Evolutionary conservation across 2,113 vertebrate species (phyloP).

Genomic region (Daphoenositta chrysoptera): DNA sequence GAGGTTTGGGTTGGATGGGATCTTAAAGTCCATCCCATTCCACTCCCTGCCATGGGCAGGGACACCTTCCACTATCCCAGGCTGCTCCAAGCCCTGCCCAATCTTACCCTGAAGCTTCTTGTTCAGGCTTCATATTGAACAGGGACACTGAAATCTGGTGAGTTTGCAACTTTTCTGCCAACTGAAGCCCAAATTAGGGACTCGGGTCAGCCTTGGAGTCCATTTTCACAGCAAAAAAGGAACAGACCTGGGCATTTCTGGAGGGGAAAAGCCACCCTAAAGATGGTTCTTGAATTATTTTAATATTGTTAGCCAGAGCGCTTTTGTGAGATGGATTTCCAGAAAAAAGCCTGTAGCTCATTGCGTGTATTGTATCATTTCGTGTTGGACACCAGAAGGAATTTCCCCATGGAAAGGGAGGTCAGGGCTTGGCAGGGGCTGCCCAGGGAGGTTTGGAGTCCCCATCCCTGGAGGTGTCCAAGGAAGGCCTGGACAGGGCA

Average conservation of each 20-base stretch:
- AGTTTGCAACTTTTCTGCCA: background rate
- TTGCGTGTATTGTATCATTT: background rate
- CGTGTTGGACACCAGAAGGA: fast-evolving
- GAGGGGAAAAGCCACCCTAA: background rate
- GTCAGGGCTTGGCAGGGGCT: fast-evolving
- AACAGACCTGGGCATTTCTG: background rate
- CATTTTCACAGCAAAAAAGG: background rate
- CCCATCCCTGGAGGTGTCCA: background rate
- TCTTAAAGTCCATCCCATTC: background rate
- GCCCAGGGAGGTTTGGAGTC: background rate
- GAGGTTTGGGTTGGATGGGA: background rate
- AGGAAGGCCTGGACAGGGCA: fast-evolving
- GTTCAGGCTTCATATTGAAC: background rate
- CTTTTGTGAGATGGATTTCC: background rate
- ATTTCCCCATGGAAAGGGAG: background rate
- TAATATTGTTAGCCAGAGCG: background rate
- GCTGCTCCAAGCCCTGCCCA: fast-evolving
- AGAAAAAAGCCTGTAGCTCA: background rate
- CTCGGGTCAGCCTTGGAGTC: background rate
- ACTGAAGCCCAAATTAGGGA: background rate
- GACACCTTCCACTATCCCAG: background rate
- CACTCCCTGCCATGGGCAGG: background rate
- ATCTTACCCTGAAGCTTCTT: background rate
- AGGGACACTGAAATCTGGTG: background rate
- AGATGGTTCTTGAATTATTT: background rate